Evolutionary conservation across 2,888 invertebrate species (phyloP), one percentile per base, ranked within the genome.

Genomic region (Liopterus haemorrhoidalis): DNA sequence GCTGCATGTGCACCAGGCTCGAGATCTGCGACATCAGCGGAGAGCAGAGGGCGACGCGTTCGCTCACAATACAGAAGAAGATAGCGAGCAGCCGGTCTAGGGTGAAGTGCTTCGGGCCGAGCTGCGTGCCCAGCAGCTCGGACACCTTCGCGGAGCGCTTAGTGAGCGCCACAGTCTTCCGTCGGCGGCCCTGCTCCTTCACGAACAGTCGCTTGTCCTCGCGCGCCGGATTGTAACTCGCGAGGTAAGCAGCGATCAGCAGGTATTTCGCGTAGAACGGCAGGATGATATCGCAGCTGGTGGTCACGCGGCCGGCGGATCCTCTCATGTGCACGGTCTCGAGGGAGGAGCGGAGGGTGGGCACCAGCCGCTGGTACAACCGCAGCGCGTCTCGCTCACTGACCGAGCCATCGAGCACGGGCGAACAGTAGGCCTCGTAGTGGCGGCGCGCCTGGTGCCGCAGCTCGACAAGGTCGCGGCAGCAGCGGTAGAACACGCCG

Each of bases 181-280:
- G 75, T 56, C 79, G 81, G 59, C 83, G 86, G 0, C 79, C 82
- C 54, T 82, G 82, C 55, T 80, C 68, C 68, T 92, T 92, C 66
- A 89, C 78, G 64, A 92, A 94, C 31, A 94, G 70, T 33, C 86
- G 71, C 60, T 85, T 89, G 63, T 95, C 95, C 54, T 87, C 83
- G 56, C 86, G 88, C 0, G 85, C 79, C 1, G 93, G 88, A 66
- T 94, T 94, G 64, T 93, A 89, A 21, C 94, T 94, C 0, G 94
- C 94, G 48, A 95, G 70, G 63, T 89, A 95, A 1, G 92, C 86
- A 5, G 94, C 90, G 18, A 95, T 86, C 2, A 95, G 70, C 22
- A 95, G 72, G 64, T 79, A 93, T 66, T 94, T 94, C 0, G 90
- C 86, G 67, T 90, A 93, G 62, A 80, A 91, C 0, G 94, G 94